phyloP scores from a whole-genome alignment of 1,140 invertebrate genomes.

The Brachionus koreanus region DNA sequence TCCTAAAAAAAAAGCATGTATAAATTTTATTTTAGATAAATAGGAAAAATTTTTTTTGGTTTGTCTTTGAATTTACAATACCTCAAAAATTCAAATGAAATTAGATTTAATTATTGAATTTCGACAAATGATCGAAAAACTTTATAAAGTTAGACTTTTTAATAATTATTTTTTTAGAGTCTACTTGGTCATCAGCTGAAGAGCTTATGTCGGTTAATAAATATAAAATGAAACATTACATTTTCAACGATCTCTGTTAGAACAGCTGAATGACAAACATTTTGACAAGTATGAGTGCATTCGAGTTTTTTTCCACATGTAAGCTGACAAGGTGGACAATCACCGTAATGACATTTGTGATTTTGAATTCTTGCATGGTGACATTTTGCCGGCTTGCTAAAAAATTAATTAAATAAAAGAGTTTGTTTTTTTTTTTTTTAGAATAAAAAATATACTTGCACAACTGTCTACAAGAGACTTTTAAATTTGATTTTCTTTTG shows the following conservation, averaged over 20 bases:
- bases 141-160: no score
- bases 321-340: conserved; percentile 76
- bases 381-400: conserved; percentile 69
- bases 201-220: no score
- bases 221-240: not conserved
- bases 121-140: no score
- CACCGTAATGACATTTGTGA: conserved; percentile 80
- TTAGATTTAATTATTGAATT: no score
- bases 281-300: conserved; percentile 74
- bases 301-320: conserved; percentile 65
- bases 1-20: no score
- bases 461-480: conserved; percentile 70
- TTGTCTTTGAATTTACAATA: no score
- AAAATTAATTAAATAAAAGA: not conserved
- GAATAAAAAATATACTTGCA: conserved; percentile 63
- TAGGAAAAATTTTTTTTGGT: no score
- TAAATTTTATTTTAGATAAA: no score
- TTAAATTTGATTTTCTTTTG: conserved; percentile 69
- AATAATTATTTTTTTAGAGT: no score
- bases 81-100: no score
- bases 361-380: conserved; percentile 68
- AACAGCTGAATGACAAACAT: conserved; percentile 74
- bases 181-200: no score
- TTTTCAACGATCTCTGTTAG: conserved; percentile 59
- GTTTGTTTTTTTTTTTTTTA: no score